Evolutionary conservation across 2,113 vertebrate species (phyloP), one percentile per base, ranked within the genome.

Genomic region (Mellivora capensis): DNA sequence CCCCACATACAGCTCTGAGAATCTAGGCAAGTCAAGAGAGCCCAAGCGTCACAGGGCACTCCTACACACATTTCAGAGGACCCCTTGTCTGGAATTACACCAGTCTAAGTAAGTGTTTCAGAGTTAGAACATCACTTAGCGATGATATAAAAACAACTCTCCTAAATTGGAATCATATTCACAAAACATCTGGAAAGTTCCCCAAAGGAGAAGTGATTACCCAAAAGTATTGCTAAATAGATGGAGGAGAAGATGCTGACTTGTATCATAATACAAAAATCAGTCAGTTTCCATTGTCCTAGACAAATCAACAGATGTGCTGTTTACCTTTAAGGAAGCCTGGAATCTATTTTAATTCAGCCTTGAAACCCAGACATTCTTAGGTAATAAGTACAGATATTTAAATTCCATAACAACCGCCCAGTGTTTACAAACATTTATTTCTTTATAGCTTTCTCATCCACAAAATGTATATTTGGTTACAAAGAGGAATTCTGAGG

Each of bases 211-310:
- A 87, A 94, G 59, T 94, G 61, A 97, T 96, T 97, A 96, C 49
- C 88, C 76, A 62, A 91, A 97, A 96, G 87, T 95, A 97, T 97
- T 97, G 96, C 94, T 97, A 98, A 97, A 97, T 87, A 94, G 67
- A 97, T 91, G 85, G 94, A 96, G 97, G n/a, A 96, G 57, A 95
- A 91, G 88, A 93, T 39, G 77, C 37, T 94, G 64, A 96, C 88
- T 95, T 97, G 94, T 97, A 91, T 93, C 84, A 83, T 67, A 97
- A 91, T 95, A 89, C 74, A 94, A 89, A 98, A 97, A 96, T 93
- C 72, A 79, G 49, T 91, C 72, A 74, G 49, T 91, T 98, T 97
- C 84, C 94, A 96, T 47, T 93, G 54, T 94, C 49, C 42, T 83
- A 94, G 79, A 96, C 83, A 96, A 96, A 98, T 97, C 81, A 96